Evolutionary conservation across 2,797 vertebrate genomes (phyloP).

Genomic region (Bucorvus abyssinicus): DNA sequence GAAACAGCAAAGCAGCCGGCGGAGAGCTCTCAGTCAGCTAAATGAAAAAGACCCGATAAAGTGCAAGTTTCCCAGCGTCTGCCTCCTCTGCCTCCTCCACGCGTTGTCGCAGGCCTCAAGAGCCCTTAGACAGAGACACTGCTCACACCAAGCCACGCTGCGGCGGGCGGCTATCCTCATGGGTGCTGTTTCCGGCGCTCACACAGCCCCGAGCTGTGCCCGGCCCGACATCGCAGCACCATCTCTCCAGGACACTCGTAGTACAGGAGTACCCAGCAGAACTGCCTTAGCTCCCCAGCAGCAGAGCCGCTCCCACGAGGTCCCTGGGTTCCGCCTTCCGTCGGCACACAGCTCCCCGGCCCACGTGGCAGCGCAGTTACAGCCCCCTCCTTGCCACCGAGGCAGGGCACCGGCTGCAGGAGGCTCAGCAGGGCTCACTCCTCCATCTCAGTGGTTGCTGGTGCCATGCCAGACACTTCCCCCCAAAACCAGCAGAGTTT

Average conservation of each 20-base stretch:
- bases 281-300: not conserved
- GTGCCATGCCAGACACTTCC: too few relatives aligned
- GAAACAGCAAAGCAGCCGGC: not conserved
- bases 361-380: rapidly evolving
- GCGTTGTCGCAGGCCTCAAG: not conserved
- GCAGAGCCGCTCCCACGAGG: not conserved
- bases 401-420: not conserved
- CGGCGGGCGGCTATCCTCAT: not conserved
- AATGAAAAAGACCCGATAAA: not conserved
- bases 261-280: rapidly evolving
- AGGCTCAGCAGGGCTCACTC: not conserved
- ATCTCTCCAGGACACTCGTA: not conserved
- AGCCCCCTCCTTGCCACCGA: rapidly evolving
- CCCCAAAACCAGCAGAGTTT: not conserved
- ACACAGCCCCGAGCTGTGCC: not conserved
- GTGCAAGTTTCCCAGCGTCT: too few relatives aligned
- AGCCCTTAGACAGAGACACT: not conserved
- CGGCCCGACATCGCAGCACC: not conserved
- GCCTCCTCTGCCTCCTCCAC: not conserved
- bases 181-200: not conserved
- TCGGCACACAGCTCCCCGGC: rapidly evolving
- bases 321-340: not conserved
- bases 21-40: not conserved
- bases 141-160: not conserved
- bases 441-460: not conserved